Evolutionary conservation across 2,797 vertebrate species (phyloP), one percentile per base, ranked within the genome.

Genomic region (Poeciliopsis presidionis): DNA sequence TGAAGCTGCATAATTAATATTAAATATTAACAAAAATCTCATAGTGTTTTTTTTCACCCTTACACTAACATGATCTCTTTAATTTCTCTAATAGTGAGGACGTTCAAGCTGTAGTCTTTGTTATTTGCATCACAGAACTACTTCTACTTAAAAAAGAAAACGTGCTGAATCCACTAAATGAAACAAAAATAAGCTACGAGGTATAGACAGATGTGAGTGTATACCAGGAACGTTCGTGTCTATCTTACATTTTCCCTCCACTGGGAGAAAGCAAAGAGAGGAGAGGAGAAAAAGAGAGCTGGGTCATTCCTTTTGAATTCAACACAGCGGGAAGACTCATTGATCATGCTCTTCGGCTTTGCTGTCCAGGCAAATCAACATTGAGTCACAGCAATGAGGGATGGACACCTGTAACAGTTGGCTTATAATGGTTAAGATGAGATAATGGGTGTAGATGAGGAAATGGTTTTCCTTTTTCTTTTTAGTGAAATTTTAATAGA

Each of bases 161-260:
- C 81, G 89, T 93, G 92, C 92, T 90, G 90, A 92, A 88, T 92
- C 86, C 81, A 94, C 92, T 93, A 93, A 81, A 82, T 84, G 90
- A 93, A 70, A 45, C 13, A 82, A 91, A 90, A 89, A 86, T 84
- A 79, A 87, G 84, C 92, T 93, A 94, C 80, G 77, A 86, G 84
- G 92, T 90, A 91, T 81, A 90, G 91, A 93, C 89, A 93, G 91
- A 90, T 90, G 85, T 90, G 88, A 93, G 90, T 89, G 92, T 93
- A 90, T 91, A 93, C 92, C 90, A 92, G 89, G 90, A 91, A 88
- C 89, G 90, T 93, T 92, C 78, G 87, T 93, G 93, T 92, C 92
- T 91, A 91, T 94, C 93, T 94, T 93, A 94, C 93, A 95, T 95
- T 93, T 93, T 94, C 93, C 93, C 93, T 95, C 93, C 94, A 95